Base-by-base conservation (phyloP, 2,797 vertebrate species). In the Hephaestus fuliginosus region DNA sequence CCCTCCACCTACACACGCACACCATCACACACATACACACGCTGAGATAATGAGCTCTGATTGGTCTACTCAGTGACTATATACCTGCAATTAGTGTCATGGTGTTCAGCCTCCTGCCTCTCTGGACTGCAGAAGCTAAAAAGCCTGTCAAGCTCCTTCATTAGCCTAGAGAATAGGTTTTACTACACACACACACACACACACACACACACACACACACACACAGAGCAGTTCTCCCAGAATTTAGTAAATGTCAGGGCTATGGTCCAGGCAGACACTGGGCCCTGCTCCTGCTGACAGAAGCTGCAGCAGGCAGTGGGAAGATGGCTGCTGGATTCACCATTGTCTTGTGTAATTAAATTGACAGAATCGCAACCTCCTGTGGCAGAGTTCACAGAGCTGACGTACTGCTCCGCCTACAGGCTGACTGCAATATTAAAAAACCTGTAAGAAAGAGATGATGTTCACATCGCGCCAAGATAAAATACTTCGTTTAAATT, bases 11-110 rank as follows among this genome's bases (percentile, higher is more conserved):
- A 22, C 58, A 62, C 41, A 63, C 55, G 15, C 25, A 10, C 28
- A 48, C 44, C n/a, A 13, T 18, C 61, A 41, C 18, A 43, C 51
- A 49, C 41, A 49, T n/a, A 66, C 36, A 79, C 43, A 18, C 67
- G 41, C 44, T 18, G 30, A 74, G 72, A 88, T 88, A 87, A 90
- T 90, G 55, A 77, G 82, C 64, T 79, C 44, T 84, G 86, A 92
- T 86, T 88, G 85, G 85, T 77, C 72, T 76, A 88, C 64, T 88
- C 83, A 91, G 78, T 80, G 70, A 83, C 83, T 70, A 71, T 86
- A 80, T 82, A 87, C 81, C 81, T 83, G 79, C 82, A 89, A 89
- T 91, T 86, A 91, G 73, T 84, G 86, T 88, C 86, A 84, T 66
- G 46, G 75, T 57, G 58, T 81, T 73, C 82, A 73, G 62, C 84